Base-by-base conservation (phyloP, 2,888 invertebrate species). In the Corbicula japonica region DNA sequence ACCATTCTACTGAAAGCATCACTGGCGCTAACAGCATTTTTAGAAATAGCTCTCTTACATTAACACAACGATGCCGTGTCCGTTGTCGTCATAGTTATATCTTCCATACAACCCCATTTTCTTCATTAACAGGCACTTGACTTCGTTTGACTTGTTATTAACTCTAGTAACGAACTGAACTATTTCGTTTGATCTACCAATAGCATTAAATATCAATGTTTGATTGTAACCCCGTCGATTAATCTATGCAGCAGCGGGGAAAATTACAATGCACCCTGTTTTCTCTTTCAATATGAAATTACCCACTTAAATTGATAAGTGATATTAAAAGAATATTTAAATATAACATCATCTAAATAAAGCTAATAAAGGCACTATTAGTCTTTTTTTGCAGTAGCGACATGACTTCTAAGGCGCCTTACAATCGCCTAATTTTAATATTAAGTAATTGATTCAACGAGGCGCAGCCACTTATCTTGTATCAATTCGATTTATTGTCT, bases 281-380 rank as follows among this genome's bases (percentile, higher is more conserved):
- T 35, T 63, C 41, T 15, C 38, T 44, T n/a, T 66, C 28, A 62
- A 61, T 62, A 35, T 44, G 30, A 65, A 75, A 65, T 38, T 52
- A 61, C 30, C 50, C 38, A 50, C 34, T 41, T 70, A 70, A 58
- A 70, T 72, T 76, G 73, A 76, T 80, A 70, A 76, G 46, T 66
- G 68, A 74, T 76, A 80, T 80, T 80, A 76, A 76, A 80, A 44
- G 63, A 46, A 60, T 69, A 76, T 76, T 76, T 68, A 56, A 50
- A 46, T 61, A 63, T 56, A 63, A 48, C 54, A 69, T 56, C 52
- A 73, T 50, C 35, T 71, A 54, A 68, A 61, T 71, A 65, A 66
- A 38, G 32, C 26, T 48, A 48, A 71, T 71, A 66, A 52, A 77
- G 38, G 26, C 28, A 52, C 41, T 28, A 66, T 72, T 72, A 68